Evolutionary conservation across 2,113 vertebrate species (phyloP).

Genomic region (Arvicanthis niloticus): DNA sequence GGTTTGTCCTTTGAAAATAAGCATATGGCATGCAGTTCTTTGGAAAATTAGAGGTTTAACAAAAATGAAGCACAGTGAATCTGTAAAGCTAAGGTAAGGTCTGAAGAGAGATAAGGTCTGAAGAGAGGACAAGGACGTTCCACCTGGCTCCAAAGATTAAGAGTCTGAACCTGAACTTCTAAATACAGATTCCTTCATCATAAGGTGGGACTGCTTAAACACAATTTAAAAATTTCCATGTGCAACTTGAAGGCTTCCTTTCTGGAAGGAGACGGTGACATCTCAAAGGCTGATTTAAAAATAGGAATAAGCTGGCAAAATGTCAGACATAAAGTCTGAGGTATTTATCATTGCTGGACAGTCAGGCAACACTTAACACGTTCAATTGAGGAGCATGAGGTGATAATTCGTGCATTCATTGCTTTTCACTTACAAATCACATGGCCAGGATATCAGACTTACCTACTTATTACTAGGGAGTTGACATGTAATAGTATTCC

Average conservation of each 20-base stretch:
- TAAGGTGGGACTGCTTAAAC: background rate
- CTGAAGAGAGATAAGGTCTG: background rate
- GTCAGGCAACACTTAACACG: background rate
- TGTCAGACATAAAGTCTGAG: background rate
- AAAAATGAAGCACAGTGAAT: constrained; percentile 38
- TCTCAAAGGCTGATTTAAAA: constrained; percentile 35
- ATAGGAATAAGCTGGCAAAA: background rate
- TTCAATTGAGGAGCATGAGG: background rate
- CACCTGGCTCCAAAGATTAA: background rate
- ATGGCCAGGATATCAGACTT: background rate
- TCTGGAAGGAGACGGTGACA: background rate
- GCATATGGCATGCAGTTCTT: background rate
- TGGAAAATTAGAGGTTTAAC: background rate
- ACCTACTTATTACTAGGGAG: background rate
- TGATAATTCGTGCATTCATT: constrained; percentile 19
- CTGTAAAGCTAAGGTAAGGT: constrained; percentile 2
- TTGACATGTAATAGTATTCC: background rate
- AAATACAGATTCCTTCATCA: background rate
- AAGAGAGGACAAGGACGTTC: background rate
- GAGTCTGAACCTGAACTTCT: background rate
- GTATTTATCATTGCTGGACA: background rate
- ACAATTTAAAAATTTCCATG: background rate
- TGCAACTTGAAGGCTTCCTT: background rate
- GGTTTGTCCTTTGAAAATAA: constrained; percentile 4
- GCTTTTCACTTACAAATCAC: background rate